Conservation (phyloP, 2,888 invertebrate species). For the Fabriciana adippe region DNA sequence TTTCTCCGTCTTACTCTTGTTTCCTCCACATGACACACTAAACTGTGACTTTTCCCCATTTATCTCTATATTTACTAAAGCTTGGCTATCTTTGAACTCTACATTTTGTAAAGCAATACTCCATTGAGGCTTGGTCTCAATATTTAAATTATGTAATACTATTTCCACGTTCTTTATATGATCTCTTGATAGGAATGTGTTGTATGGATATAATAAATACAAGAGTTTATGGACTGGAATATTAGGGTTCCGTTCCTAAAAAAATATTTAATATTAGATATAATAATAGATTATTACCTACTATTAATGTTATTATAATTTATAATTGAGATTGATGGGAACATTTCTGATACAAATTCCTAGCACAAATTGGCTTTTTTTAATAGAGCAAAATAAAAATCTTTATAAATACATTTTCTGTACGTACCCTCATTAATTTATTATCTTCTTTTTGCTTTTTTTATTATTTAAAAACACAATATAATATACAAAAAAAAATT, state of each 20-base stretch:
- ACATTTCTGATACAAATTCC: too few relatives aligned
- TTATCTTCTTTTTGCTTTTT: too few relatives aligned
- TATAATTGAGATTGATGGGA: too few relatives aligned
- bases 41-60: constrained; percentile 68
- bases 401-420: too few relatives aligned
- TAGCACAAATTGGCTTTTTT: too few relatives aligned
- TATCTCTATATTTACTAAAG: constrained; percentile 68
- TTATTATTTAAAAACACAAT: too few relatives aligned
- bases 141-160: constrained; percentile 85
- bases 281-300: too few relatives aligned
- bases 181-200: constrained; percentile 89
- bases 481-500: too few relatives aligned
- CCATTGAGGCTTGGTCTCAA: constrained; percentile 59
- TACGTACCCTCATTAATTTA: too few relatives aligned
- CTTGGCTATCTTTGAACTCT: constrained; percentile 58
- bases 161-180: constrained; percentile 87
- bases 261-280: constrained; percentile 1
- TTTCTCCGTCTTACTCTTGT: constrained; percentile 47
- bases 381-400: too few relatives aligned
- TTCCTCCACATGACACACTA: constrained; percentile 64
- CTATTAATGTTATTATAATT: too few relatives aligned
- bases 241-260: constrained; percentile 86
- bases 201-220: constrained; percentile 91
- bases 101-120: constrained; percentile 52
- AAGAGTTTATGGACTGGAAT: constrained; percentile 86